Conservation (phyloP, 2,888 invertebrate species). For the Spicauda simplicius region DNA sequence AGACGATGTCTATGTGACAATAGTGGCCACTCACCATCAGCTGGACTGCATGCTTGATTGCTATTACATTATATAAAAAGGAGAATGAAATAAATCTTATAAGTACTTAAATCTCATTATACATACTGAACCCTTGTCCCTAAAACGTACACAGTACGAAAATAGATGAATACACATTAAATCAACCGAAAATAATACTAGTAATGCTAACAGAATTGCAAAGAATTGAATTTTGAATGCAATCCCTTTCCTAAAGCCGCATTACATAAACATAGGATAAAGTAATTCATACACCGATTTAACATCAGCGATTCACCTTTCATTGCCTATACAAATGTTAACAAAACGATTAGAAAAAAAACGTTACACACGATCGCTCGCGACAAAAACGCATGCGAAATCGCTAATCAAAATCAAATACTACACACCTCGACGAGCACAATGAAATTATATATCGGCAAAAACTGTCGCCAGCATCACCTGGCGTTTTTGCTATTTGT, state of each 20-base stretch:
- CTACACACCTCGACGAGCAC: slow-evolving; percentile 45
- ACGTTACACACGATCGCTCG: slow-evolving; percentile 6
- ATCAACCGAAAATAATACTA: neutral
- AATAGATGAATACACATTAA: neutral
- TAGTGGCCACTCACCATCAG: no score
- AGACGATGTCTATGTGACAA: no score
- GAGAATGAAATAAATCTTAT: no score
- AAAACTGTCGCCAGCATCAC: slow-evolving; percentile 66
- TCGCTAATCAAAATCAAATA: slow-evolving; percentile 49
- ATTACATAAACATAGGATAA: slow-evolving; percentile 1
- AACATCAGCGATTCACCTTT: neutral
- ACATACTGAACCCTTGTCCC: no score
- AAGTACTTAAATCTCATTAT: no score
- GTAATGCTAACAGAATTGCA: neutral
- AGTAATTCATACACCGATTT: neutral
- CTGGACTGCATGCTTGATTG: no score
- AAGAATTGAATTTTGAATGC: neutral
- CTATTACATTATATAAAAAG: no score
- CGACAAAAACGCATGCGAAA: slow-evolving; percentile 32
- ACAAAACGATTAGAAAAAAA: slow-evolving; percentile 28
- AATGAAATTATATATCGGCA: slow-evolving; percentile 55
- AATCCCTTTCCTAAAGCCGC: neutral
- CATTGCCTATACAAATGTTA: neutral
- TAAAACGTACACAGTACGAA: neutral
- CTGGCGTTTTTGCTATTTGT: slow-evolving; percentile 56